These are phyloP conservation scores for Prolemur simus DNA, from an alignment of 2,113 vertebrate species.

Conservation along the genomic window DNA sequence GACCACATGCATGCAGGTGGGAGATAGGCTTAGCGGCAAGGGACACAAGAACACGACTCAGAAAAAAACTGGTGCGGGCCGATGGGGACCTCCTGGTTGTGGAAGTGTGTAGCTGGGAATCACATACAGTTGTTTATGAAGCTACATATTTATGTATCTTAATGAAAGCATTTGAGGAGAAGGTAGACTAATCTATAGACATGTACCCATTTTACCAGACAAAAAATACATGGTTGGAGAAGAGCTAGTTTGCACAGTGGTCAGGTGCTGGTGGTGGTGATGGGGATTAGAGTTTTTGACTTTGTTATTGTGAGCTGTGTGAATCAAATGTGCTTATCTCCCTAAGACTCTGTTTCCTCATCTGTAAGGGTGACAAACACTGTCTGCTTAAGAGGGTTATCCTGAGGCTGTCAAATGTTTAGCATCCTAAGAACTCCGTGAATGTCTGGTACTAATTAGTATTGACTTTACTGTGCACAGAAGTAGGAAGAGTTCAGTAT, in stretches of 20 bases:
- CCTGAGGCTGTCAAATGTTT: background rate
- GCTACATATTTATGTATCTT: background rate
- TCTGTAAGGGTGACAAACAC: background rate
- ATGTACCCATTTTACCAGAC: background rate
- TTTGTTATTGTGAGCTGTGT: background rate
- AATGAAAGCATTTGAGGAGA: background rate
- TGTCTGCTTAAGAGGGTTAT: background rate
- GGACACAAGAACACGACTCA: background rate
- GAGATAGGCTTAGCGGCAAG: background rate
- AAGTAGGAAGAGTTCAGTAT: background rate
- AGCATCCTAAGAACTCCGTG: background rate
- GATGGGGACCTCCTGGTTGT: background rate
- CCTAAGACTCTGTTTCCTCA: background rate
- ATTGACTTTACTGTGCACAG: background rate
- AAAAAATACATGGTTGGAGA: background rate
- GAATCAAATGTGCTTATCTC: background rate
- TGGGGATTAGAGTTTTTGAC: background rate
- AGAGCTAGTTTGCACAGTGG: background rate
- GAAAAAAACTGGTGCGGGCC: background rate
- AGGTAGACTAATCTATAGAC: background rate
- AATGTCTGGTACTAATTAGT: accelerated
- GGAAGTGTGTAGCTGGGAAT: background rate
- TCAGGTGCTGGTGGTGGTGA: background rate
- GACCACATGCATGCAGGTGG: background rate
- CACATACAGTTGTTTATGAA: background rate